phyloP scores from a whole-genome alignment of 2,797 vertebrate species.

The Lophura swinhoii region DNA sequence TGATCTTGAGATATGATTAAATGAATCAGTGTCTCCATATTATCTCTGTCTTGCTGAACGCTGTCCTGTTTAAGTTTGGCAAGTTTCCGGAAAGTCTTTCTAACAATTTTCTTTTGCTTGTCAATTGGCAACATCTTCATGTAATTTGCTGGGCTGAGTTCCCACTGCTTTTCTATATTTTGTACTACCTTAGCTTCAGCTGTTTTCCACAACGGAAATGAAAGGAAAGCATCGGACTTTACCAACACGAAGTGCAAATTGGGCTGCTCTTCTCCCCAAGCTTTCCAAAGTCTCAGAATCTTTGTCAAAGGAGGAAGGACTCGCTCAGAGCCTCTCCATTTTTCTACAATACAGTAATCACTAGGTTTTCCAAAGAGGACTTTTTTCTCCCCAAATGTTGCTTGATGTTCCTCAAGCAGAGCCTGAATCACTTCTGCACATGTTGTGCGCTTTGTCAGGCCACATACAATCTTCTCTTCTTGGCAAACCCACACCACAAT shows the following conservation, averaged over 20 bases:
- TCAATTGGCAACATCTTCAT: slow-evolving; percentile 87
- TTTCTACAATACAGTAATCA: slow-evolving; percentile 93
- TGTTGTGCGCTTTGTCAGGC: slow-evolving; percentile 93
- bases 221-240: slow-evolving; percentile 89
- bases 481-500: slow-evolving; percentile 92
- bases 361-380: slow-evolving; percentile 88
- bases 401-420: slow-evolving; percentile 90
- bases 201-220: slow-evolving; percentile 82
- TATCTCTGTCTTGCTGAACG: slow-evolving; percentile 80
- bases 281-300: slow-evolving; percentile 92
- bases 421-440: slow-evolving; percentile 91
- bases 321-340: slow-evolving; percentile 93
- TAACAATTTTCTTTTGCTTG: slow-evolving; percentile 93
- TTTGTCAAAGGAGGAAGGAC: slow-evolving; percentile 91
- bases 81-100: slow-evolving; percentile 95
- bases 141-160: slow-evolving; percentile 83
- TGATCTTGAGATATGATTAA: slow-evolving; percentile 94
- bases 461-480: slow-evolving; percentile 96
- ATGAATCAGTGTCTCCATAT: slow-evolving; percentile 88
- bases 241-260: slow-evolving; percentile 91
- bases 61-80: slow-evolving; percentile 90
- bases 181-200: slow-evolving; percentile 78
- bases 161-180: slow-evolving; percentile 83
- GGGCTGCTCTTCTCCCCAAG: slow-evolving; percentile 92
- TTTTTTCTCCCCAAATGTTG: slow-evolving; percentile 83